Evolutionary conservation across 2,888 invertebrate species (phyloP), one percentile per base, ranked within the genome.

Genomic region (Drosophila koepferae): DNA sequence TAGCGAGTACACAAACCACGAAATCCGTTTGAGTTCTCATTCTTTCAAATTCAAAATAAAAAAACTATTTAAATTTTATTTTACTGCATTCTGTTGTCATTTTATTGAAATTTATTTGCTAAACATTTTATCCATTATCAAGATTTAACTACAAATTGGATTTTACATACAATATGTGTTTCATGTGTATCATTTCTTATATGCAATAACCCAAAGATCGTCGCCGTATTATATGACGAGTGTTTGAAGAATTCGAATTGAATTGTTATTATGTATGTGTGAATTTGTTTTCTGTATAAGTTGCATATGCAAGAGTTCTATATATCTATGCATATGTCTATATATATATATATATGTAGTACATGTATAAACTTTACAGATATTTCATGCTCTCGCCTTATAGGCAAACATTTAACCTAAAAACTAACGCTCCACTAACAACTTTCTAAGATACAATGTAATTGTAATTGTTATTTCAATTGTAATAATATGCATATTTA

Each of bases 91-190:
- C 70, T 62, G 58, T 74, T 81, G 68, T 63, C 81, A 44, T 74
- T 87, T 81, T 81, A 81, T 81, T 77, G 71, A 79, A 84, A 75
- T 87, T 86, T 88, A 88, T 86, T 88, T 55, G 66, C 86, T 86
- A 84, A 88, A 81, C 77, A 84, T 80, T 85, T 86, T 75, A 81
- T 73, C 81, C 81, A 76, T 80, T 87, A 74, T 80, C 69, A 88
- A 84, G 80, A 80, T 84, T 84, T 86, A 86, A 84, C 88, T 86
- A 86, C 84, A 76, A 77, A 82, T 87, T 82, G 79, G 86, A 80
- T 84, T 86, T 86, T 77, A 84, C 77, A 85, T 82, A 72, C 61
- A 71, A 62, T 62, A 72, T 74, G 60, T 61, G 31, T 49, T n/a
- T 63, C 41, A 16, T 60, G 48, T 54, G 28, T 60, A 20, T 36